phyloP scores from a whole-genome alignment of 2,797 vertebrate species.

The Alfaro cultratus region DNA sequence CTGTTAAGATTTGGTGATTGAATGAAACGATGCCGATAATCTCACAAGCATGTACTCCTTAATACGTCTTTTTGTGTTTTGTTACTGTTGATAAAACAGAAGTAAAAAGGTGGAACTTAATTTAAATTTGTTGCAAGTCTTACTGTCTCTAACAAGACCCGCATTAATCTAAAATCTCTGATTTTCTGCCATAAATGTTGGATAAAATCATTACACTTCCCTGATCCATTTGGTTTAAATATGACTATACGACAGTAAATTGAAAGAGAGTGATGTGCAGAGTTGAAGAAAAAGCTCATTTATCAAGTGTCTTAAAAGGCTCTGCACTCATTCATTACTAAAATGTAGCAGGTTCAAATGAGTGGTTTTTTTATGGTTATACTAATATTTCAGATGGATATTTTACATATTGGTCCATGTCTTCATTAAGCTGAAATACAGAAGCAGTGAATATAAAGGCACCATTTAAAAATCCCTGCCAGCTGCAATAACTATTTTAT shows the following conservation, averaged over 20 bases:
- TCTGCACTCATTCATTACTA: background rate
- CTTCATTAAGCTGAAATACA: background rate
- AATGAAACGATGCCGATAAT: constrained; percentile 35
- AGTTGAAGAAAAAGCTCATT: background rate
- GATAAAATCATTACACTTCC: background rate
- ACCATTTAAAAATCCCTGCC: background rate
- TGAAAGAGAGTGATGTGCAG: background rate
- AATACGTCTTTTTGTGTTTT: constrained; percentile 19
- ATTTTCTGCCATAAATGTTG: background rate
- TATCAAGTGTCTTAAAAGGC: background rate
- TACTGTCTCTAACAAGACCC: background rate
- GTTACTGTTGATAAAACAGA: constrained; percentile 2
- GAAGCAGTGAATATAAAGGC: background rate
- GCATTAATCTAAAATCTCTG: background rate
- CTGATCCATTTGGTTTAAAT: background rate
- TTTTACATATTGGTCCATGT: background rate
- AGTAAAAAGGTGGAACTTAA: constrained; percentile 13
- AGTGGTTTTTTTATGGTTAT: background rate
- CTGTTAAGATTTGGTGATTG: constrained; percentile 11
- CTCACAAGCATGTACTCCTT: constrained; percentile 8
- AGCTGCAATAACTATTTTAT: too few species aligned
- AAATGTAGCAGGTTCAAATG: background rate
- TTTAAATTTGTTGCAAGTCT: background rate
- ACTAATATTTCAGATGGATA: background rate
- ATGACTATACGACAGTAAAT: background rate